Evolutionary conservation across 2,888 invertebrate species (phyloP), one percentile per base, ranked within the genome.

Genomic region (Eretmocerus hayati): DNA sequence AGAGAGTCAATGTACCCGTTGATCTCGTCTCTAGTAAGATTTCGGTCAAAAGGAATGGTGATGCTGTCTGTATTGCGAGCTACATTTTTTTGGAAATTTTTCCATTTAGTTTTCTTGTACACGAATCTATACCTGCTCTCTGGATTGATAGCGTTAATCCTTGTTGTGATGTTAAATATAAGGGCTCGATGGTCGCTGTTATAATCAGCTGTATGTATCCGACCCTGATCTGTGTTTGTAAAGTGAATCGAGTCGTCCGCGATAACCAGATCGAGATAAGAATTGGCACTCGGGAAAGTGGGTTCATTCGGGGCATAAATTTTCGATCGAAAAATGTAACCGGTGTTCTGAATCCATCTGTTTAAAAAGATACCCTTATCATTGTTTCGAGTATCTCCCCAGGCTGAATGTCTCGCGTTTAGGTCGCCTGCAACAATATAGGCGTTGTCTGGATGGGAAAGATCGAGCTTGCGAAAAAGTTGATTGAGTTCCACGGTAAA

Each of bases 341-440:
- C 31, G 2, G 2, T 8, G 20, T n/a, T n/a, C 3, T 38, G 15
- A 3, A 11, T 2, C 50, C 52, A 54, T 0, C 41, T 19, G 8
- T 18, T 32, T 1, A 52, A 21, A 2, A 46, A 40, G 21, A 32
- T 38, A 1, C 53, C 53, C 40, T 52, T 36, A 1, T 13, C 18
- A 16, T 43, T 48, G 5, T 16, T 33, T 1, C 8, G 2, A 2
- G 6, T 18, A 19, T 48, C 43, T 5, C 48, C 48, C 43, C 43
- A 48, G 4, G 4, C 16, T 2, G 38, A 32, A 11, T 43, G 31
- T 16, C 43, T 26, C 3, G 43, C 31, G 35, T 48, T 43, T 11
- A 48, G 20, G n/a, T 48, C 49, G 2, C 49, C 44, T 15, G 40
- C 38, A 3, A 49, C 13, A 3, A 49, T 22, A 22, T 11, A 49